phyloP scores from a whole-genome alignment of 1,140 invertebrate species.

The Orussus abietinus region DNA sequence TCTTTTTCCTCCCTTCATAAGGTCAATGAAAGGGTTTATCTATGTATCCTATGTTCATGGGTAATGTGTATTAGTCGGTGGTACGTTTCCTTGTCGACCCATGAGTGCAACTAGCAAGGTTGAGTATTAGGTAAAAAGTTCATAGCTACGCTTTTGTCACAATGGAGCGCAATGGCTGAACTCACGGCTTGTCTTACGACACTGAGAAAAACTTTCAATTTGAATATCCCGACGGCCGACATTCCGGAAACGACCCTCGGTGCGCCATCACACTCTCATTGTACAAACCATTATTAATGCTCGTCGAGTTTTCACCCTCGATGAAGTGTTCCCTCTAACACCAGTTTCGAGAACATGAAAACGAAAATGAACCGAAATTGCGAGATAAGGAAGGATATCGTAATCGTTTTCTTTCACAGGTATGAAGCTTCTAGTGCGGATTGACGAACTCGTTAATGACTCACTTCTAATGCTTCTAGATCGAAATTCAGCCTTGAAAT shows the following conservation, averaged over 20 bases:
- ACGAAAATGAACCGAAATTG: no score
- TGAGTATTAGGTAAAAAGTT: no score
- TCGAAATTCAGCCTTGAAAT: slow-evolving; percentile 37
- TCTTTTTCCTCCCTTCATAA: no score
- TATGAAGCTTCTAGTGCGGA: slow-evolving; percentile 49
- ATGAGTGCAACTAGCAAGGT: no score
- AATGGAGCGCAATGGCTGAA: slow-evolving; percentile 17
- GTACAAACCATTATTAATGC: slow-evolving; percentile 35
- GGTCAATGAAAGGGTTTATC: no score
- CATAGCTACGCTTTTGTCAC: slow-evolving; percentile 16
- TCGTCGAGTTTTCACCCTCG: not conserved
- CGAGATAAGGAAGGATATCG: no score
- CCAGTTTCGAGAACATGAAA: no score
- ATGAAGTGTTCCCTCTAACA: slow-evolving; percentile 17
- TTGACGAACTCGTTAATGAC: slow-evolving; percentile 37
- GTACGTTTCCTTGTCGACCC: no score
- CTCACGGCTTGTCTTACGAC: slow-evolving; percentile 16
- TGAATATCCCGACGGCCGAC: slow-evolving; percentile 9
- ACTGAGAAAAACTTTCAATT: slow-evolving; percentile 3
- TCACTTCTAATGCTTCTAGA: slow-evolving; percentile 35
- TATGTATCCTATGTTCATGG: no score
- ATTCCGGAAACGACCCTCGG: no score
- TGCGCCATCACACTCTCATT: slow-evolving; percentile 31
- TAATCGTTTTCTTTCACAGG: slow-evolving; percentile 45
- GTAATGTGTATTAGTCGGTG: no score